Conservation (phyloP, 1,140 invertebrate species). For the Drosophila chauvacae region DNA sequence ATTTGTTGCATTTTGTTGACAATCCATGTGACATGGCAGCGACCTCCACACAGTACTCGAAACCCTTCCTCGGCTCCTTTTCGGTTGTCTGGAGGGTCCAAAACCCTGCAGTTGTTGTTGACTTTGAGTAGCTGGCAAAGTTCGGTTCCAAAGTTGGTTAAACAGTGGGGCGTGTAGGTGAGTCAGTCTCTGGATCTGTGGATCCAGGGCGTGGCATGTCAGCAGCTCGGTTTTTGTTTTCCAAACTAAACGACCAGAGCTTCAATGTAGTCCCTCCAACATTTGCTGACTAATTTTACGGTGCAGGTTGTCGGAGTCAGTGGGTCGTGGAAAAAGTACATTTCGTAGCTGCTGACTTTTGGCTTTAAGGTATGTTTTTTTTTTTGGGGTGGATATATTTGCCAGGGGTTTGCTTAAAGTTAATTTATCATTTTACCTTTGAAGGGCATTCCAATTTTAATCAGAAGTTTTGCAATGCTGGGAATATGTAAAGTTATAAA, state of each 20-base stretch:
- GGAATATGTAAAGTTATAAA: background rate
- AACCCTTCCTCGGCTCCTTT: conserved; percentile 25
- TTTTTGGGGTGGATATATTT: background rate
- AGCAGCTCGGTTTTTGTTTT: conserved; percentile 45
- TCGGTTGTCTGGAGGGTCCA: conserved; percentile 22
- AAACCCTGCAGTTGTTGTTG: conserved; percentile 61
- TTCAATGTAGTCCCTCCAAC: conserved; percentile 8
- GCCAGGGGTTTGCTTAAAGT: background rate
- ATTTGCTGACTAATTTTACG: conserved; percentile 46
- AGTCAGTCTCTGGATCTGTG: conserved; percentile 17
- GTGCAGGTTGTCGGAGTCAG: conserved; percentile 30
- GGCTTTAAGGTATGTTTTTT: conserved; percentile 6
- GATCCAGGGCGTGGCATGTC: conserved; percentile 36
- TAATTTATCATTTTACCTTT: background rate
- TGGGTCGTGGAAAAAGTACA: conserved; percentile 10
- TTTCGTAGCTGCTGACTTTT: conserved; percentile 25
- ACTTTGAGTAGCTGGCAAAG: conserved; percentile 71
- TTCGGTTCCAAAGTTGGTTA: conserved; percentile 63
- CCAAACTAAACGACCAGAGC: conserved; percentile 14
- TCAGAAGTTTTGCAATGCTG: background rate
- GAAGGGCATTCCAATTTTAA: background rate
- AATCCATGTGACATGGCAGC: conserved; percentile 70
- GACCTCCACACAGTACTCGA: conserved; percentile 4
- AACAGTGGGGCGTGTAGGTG: conserved; percentile 58
- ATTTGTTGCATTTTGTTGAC: conserved; percentile 78